Base-by-base conservation (phyloP, 1,140 invertebrate species). In the Aphelenchoides besseyi region DNA sequence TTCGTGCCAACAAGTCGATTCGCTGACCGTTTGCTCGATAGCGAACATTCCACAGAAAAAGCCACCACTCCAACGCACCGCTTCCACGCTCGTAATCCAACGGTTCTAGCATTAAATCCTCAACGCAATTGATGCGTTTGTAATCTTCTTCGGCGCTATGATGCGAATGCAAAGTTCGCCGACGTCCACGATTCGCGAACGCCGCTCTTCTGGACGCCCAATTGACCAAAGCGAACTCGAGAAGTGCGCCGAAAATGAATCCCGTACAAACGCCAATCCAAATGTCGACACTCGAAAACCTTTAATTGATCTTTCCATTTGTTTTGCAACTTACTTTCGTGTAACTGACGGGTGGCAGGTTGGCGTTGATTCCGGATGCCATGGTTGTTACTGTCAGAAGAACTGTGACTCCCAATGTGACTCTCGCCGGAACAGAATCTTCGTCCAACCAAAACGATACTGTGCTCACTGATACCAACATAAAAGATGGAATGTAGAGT, bases 361-460 rank as follows among this genome's bases (percentile, higher is more conserved):
- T 82, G 66, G 93, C 92, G 87, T 96, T 96, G 85, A 96, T 95
- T 81, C 93, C 93, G 16, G 93, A 95, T 1, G 82, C 82, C 78
- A 81, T 67, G 8, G 75, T 81, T 35, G 78, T 80, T 16, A 77
- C 74, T 29, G 75, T 77, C 5, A 77, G 48, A 30, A 77, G 41
- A 12, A 80, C 78, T 18, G 75, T 77, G 3, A 80, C 53, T 0
- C 93, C 92, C 0, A 95, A 86, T 0, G 92, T 94, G 0, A 95
- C 92, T 12, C 93, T 87, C 2, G 82, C 81, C 37, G 93, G 93
- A 70, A 95, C 93, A 54, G 93, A 93, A 83, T 93, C 93, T 88
- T 95, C 93, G 88, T 97, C 94, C 82, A 96, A 77, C 94, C 94
- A 97, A 88, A 96, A 96, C 68, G 92, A 94, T 69, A 96, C 94